phyloP scores from a whole-genome alignment of 2,888 invertebrate species.

The Drosophila paramelanica region DNA sequence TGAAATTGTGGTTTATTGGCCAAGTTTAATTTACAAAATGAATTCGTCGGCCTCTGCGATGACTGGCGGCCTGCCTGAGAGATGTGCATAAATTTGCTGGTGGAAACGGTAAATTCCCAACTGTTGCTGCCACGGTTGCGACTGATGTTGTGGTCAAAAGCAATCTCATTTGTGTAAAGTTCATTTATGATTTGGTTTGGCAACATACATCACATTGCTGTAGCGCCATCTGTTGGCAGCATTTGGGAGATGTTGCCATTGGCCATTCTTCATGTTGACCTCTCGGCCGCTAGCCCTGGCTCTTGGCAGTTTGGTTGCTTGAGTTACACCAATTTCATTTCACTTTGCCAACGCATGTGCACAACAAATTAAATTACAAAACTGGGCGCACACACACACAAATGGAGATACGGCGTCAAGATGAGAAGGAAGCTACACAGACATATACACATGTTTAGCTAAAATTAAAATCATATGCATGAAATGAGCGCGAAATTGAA shows the following conservation, averaged over 20 bases:
- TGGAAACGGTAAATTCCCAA: slow-evolving; percentile 33
- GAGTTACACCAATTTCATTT: slow-evolving; percentile 49
- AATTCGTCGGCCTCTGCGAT: background rate
- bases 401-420: slow-evolving; percentile 2
- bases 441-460: slow-evolving; percentile 47
- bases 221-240: slow-evolving; percentile 49
- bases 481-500: slow-evolving; percentile 79
- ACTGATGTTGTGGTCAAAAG: slow-evolving; percentile 13
- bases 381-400: slow-evolving; percentile 49
- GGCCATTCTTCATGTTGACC: slow-evolving; percentile 25
- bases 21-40: slow-evolving; percentile 32
- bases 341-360: slow-evolving; percentile 41
- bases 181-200: slow-evolving; percentile 73
- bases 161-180: slow-evolving; percentile 59
- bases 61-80: slow-evolving; percentile 1
- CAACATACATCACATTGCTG: slow-evolving; percentile 22
- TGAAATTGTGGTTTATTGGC: too few relatives aligned
- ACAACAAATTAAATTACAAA: slow-evolving; percentile 73
- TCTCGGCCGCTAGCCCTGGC: slow-evolving; percentile 4
- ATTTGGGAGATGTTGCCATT: slow-evolving; percentile 63
- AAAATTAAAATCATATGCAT: slow-evolving; percentile 79
- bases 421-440: slow-evolving; percentile 5
- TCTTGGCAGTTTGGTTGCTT: slow-evolving; percentile 28
- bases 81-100: slow-evolving; percentile 13
- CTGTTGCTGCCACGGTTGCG: slow-evolving; percentile 16